These are phyloP conservation scores for Hyla sarda DNA, from an alignment of 2,113 vertebrate genomes.

Conservation along the genomic window DNA sequence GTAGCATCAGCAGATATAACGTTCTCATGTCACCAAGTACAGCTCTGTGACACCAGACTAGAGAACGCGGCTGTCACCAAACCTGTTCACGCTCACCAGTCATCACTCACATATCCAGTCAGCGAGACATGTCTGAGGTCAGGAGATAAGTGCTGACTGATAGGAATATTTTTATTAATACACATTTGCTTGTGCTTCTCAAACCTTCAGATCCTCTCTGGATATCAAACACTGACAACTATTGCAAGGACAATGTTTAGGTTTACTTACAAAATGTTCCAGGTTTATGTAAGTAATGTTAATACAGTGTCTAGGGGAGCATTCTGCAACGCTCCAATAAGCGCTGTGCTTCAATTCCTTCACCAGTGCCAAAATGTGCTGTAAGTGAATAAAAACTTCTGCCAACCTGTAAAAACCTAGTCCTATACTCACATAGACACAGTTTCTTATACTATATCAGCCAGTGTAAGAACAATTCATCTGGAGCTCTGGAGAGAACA, in stretches of 20 bases:
- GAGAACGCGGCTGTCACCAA: too few species aligned
- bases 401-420: too few species aligned
- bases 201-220: neutral
- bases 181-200: neutral
- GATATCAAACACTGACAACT: neutral
- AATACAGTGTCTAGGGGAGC: too few species aligned
- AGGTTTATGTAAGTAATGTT: too few species aligned
- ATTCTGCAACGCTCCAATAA: too few species aligned
- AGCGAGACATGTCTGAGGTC: neutral
- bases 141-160: neutral
- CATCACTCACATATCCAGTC: neutral
- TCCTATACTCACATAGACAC: too few species aligned
- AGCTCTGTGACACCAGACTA: neutral
- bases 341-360: too few species aligned
- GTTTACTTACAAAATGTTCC: neutral
- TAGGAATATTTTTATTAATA: neutral
- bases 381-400: too few species aligned
- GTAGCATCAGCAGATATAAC: neutral
- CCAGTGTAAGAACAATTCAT: too few species aligned
- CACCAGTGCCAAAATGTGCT: too few species aligned
- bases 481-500: too few species aligned
- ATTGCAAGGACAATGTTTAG: neutral
- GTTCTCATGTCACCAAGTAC: neutral
- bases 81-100: slow-evolving; percentile 3
- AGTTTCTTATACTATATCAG: too few species aligned